Conservation (phyloP, 2,888 invertebrate genomes). For the Pachymerium ferrugineum region DNA sequence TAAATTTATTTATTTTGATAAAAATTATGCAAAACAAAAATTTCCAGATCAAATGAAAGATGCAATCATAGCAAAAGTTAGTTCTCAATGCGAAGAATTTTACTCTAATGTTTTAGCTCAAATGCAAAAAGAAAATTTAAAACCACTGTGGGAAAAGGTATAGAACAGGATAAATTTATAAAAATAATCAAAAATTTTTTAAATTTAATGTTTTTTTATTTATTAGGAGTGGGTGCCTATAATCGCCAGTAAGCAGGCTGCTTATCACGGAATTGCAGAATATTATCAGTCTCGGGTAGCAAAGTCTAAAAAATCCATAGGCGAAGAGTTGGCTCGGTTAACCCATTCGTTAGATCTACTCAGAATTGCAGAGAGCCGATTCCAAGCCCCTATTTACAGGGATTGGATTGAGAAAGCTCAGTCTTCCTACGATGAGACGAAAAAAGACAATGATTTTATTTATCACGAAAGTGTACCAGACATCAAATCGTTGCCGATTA, state of each 20-base stretch:
- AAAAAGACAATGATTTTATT: slow-evolving; percentile 95
- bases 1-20: too few relatives aligned
- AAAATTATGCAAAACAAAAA: too few relatives aligned
- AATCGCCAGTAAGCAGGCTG: slow-evolving; percentile 76
- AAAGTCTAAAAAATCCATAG: slow-evolving; percentile 68
- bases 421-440: slow-evolving; percentile 66
- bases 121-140: slow-evolving; percentile 75
- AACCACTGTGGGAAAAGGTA: slow-evolving; percentile 83
- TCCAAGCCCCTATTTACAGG: slow-evolving; percentile 48
- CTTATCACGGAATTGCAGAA: slow-evolving; percentile 81
- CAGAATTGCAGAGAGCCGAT: slow-evolving; percentile 63
- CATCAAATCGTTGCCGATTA: slow-evolving; percentile 64
- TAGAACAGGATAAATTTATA: too few relatives aligned
- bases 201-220: too few relatives aligned
- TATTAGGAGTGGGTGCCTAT: slow-evolving; percentile 55
- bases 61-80: slow-evolving; percentile 81
- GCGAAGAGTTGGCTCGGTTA: slow-evolving; percentile 84
- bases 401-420: slow-evolving; percentile 55
- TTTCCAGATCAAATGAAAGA: slow-evolving; percentile 87
- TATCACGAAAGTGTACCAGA: slow-evolving; percentile 97
- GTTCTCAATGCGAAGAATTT: slow-evolving; percentile 86
- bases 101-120: slow-evolving; percentile 86
- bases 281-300: slow-evolving; percentile 80
- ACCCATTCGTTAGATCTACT: slow-evolving; percentile 67
- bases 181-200: too few relatives aligned